Evolutionary conservation across 2,888 invertebrate genomes (phyloP).

Genomic region (Himalopsyche anomala): DNA sequence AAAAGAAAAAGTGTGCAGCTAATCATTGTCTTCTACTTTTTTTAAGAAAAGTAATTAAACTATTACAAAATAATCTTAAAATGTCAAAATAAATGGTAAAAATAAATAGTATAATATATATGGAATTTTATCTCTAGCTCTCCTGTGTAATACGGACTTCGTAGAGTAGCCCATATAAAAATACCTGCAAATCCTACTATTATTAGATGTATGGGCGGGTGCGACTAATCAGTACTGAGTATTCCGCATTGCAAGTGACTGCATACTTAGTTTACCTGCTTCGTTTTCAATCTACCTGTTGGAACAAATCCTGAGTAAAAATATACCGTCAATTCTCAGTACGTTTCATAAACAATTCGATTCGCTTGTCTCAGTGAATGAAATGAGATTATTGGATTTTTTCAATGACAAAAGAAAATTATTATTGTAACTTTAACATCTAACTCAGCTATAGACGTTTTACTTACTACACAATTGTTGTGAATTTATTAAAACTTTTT

Average conservation of each 20-base stretch:
- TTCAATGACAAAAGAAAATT: conserved; percentile 3
- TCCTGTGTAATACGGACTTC: not conserved
- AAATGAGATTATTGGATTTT: conserved; percentile 17
- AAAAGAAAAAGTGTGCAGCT: too few relatives aligned
- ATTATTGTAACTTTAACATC: not conserved
- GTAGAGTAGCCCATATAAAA: not conserved
- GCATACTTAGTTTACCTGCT: conserved; percentile 6
- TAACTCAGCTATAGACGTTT: not conserved
- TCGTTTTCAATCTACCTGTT: conserved; percentile 12
- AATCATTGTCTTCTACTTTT: too few relatives aligned
- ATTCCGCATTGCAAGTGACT: not conserved
- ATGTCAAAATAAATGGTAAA: too few relatives aligned
- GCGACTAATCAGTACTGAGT: conserved; percentile 39
- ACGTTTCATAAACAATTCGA: conserved; percentile 20
- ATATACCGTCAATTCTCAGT: conserved; percentile 21
- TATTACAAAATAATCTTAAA: too few relatives aligned
- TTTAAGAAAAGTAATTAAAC: too few relatives aligned
- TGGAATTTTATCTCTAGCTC: not conserved
- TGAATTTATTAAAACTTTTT: too few relatives aligned
- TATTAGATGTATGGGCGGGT: not conserved
- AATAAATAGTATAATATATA: too few relatives aligned
- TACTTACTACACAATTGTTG: not conserved
- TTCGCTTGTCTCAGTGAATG: not conserved
- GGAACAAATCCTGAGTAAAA: conserved; percentile 21
- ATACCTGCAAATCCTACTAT: conserved; percentile 12